Evolutionary conservation across 2,888 invertebrate genomes (phyloP).

Genomic region (Phania funesta): DNA sequence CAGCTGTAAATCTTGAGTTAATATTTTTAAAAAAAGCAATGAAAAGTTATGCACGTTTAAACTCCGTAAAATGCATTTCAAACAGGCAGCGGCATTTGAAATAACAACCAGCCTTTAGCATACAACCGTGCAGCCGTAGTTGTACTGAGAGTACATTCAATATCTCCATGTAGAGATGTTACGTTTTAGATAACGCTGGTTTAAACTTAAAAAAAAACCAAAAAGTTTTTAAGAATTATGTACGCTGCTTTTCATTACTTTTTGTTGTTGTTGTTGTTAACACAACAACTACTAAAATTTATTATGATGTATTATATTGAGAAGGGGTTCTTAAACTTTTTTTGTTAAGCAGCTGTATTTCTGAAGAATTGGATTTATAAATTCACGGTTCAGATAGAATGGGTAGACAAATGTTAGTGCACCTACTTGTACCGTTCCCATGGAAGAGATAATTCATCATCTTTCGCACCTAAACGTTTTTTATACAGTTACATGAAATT

Average conservation of each 20-base stretch:
- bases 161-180: conserved; percentile 40
- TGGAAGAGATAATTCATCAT: too few species aligned
- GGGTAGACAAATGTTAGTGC: too few species aligned
- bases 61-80: conserved; percentile 1
- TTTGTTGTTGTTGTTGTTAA: neutral
- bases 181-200: conserved; percentile 53
- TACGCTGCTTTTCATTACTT: conserved; percentile 13
- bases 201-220: conserved; percentile 12
- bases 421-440: too few species aligned
- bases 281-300: neutral
- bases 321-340: neutral
- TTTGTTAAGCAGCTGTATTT: neutral
- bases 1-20: too few species aligned
- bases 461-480: too few species aligned
- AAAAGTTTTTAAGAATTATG: neutral
- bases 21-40: conserved; percentile 1
- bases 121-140: neutral
- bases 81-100: conserved; percentile 5
- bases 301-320: conserved; percentile 1
- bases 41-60: conserved; percentile 51
- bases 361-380: neutral
- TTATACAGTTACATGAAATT: too few species aligned
- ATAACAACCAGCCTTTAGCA: neutral
- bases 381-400: too few species aligned
- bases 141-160: neutral